Evolutionary conservation across 2,888 invertebrate genomes (phyloP).

Genomic region (Geophilus truncorum): DNA sequence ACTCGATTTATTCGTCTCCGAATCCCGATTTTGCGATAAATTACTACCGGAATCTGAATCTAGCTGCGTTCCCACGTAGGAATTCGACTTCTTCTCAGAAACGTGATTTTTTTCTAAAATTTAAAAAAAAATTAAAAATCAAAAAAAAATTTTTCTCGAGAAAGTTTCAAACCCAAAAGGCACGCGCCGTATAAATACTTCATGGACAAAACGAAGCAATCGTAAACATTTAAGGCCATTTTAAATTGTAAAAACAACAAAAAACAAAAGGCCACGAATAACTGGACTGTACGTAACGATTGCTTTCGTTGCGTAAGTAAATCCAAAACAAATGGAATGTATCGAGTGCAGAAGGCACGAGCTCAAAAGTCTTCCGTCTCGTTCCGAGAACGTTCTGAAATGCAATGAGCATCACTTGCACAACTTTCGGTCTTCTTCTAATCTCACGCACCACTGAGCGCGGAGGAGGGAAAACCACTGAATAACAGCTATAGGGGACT

Average conservation of each 20-base stretch:
- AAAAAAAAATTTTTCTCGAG: not conserved
- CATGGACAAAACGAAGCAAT: not conserved
- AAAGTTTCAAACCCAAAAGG: not conserved
- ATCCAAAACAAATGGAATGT: too few species aligned
- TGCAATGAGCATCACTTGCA: too few species aligned
- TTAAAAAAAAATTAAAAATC: not conserved
- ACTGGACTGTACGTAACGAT: not conserved
- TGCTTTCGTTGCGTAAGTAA: too few species aligned
- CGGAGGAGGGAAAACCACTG: too few species aligned
- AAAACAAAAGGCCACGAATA: not conserved
- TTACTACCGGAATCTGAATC: conserved; percentile 36
- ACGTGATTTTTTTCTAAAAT: conserved; percentile 20
- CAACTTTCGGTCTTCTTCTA: too few species aligned
- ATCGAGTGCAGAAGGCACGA: too few species aligned
- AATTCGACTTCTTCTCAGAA: too few species aligned
- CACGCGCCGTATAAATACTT: not conserved
- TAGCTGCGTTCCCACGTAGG: not conserved
- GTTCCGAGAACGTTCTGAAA: too few species aligned
- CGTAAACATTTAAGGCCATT: not conserved
- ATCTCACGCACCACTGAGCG: too few species aligned
- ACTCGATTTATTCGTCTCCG: not conserved
- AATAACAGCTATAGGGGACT: too few species aligned
- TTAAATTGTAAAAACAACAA: not conserved
- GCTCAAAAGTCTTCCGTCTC: too few species aligned
- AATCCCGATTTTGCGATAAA: conserved; percentile 28